phyloP scores from a whole-genome alignment of 2,888 invertebrate species.

The Patella caerulea region DNA sequence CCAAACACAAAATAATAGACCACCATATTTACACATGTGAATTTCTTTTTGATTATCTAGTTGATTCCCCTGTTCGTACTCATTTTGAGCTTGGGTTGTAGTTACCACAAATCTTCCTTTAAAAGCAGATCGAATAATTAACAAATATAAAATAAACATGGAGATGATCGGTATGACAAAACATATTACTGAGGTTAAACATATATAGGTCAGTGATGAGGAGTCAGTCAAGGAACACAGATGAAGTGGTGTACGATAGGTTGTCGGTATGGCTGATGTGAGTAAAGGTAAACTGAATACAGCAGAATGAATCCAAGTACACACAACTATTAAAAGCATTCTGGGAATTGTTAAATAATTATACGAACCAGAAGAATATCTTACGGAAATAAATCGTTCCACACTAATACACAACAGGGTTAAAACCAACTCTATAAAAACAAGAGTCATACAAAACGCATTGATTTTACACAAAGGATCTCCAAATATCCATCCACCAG shows the following conservation, averaged over 20 bases:
- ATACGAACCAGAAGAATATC: slow-evolving; percentile 45
- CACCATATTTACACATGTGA: slow-evolving; percentile 49
- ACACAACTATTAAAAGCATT: slow-evolving; percentile 45
- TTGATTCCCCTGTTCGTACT: slow-evolving; percentile 45
- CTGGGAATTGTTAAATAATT: slow-evolving; percentile 43
- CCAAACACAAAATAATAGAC: slow-evolving; percentile 55
- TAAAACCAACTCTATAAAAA: slow-evolving; percentile 50
- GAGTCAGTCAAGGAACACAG: slow-evolving; percentile 53
- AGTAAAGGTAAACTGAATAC: slow-evolving; percentile 59
- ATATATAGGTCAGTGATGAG: slow-evolving; percentile 51
- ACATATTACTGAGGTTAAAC: slow-evolving; percentile 46
- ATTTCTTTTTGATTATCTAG: slow-evolving; percentile 49
- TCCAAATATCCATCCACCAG: slow-evolving; percentile 54
- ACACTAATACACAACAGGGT: slow-evolving; percentile 49
- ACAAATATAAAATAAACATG: slow-evolving; percentile 49
- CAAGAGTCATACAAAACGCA: slow-evolving; percentile 54
- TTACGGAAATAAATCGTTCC: slow-evolving; percentile 60
- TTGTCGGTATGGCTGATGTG: slow-evolving; percentile 45
- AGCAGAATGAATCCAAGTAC: slow-evolving; percentile 60
- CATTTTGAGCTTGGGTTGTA: slow-evolving; percentile 44
- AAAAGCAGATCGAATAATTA: slow-evolving; percentile 44
- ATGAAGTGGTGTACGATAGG: slow-evolving; percentile 48
- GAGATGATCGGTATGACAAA: slow-evolving; percentile 53
- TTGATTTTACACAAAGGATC: slow-evolving; percentile 53
- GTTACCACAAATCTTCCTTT: slow-evolving; percentile 44